Conservation (phyloP, 2,113 vertebrate species). For the Podiceps cristatus region DNA sequence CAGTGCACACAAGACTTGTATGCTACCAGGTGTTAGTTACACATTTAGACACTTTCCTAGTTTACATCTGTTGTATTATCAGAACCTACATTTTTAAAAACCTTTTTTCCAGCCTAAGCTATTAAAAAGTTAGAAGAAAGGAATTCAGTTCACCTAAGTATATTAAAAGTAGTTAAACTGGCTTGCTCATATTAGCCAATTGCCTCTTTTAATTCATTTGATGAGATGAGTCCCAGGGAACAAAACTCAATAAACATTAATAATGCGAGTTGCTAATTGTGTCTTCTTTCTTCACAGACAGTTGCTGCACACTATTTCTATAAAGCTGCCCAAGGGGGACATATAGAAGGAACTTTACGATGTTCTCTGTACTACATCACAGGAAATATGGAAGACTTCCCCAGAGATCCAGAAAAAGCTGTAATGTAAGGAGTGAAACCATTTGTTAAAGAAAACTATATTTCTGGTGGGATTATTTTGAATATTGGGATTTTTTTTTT, state of each 20-base stretch:
- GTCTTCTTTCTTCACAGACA: constrained; percentile 76
- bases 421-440: constrained; percentile 83
- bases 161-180: background rate
- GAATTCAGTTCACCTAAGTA: no score
- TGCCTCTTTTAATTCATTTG: background rate
- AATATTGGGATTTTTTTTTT: background rate
- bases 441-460: background rate
- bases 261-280: background rate
- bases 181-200: background rate
- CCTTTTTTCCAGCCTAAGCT: background rate
- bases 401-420: constrained; percentile 84
- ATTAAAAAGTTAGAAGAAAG: background rate
- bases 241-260: background rate
- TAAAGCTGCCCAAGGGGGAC: constrained; percentile 86
- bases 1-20: background rate
- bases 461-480: background rate
- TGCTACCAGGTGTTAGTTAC: background rate
- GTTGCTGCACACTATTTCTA: constrained; percentile 87
- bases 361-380: constrained; percentile 86
- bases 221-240: background rate
- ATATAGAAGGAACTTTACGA: constrained; percentile 83
- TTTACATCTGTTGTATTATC: background rate
- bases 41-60: background rate
- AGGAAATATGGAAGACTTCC: constrained; percentile 84
- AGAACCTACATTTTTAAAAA: background rate